Evolutionary conservation across 2,113 vertebrate genomes (phyloP), one percentile per base, ranked within the genome.

Genomic region (Tupaia tana): DNA sequence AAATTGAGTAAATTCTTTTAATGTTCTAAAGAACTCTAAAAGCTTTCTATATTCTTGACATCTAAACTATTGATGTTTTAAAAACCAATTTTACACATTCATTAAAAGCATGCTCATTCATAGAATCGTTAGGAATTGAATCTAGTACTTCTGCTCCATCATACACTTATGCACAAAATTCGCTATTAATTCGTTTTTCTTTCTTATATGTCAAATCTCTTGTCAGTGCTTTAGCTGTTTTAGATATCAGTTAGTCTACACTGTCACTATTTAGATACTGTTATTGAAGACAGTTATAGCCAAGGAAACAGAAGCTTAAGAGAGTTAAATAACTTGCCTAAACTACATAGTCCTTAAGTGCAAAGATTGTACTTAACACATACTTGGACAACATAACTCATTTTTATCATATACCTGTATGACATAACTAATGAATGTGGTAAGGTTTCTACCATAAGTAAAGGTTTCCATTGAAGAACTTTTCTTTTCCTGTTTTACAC

Each of bases 31-130:
- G 22, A 63, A 78, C 15, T 27, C n/a, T 85, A 25, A 80, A 92
- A 90, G 31, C 19, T 84, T 83, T 74, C 29, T n/a, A 11, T 9
- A 11, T 13, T 25, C 43, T 70, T 91, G 19, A 69, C 34, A 75
- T 81, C 31, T 88, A 79, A 64, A 81, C 25, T 34, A 85, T 18
- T 66, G 54, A 92, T 82, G 22, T 34, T 86, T 95, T 74, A 78
- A 29, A 87, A 63, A 85, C 14, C 11, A 3, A 80, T 74, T 88
- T 69, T 63, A 79, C 15, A 34, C 8, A 43, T 92, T 81, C 19
- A 61, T 82, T 25, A 88, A 84, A 67, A 67, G 83, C 25, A 1
- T 54, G 9, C 58, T 82, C 73, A 74, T 78, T 73, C 24, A 24
- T 54, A 86, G 59, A 87, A 66, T 0, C 56, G 9, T 74, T n/a